phyloP scores from a whole-genome alignment of 30 jellyfish, hydroid and myxozoan species.

The Aurelia sp. region DNA sequence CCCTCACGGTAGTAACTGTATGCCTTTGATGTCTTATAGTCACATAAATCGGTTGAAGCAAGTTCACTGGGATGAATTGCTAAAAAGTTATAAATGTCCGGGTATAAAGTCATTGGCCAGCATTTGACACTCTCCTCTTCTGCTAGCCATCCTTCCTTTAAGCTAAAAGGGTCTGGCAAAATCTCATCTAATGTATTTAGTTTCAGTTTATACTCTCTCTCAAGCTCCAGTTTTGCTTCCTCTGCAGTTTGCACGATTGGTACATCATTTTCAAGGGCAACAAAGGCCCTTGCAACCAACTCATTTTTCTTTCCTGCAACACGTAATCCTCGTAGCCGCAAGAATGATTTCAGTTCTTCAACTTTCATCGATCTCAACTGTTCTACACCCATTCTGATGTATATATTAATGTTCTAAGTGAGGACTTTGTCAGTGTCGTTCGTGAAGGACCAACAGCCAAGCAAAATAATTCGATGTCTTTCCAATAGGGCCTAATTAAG shows the following conservation, averaged over 20 bases:
- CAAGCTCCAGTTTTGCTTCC: constrained; percentile 1
- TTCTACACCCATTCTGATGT: constrained; percentile 8
- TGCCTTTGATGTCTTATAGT: constrained; percentile 66
- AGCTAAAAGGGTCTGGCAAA: constrained; percentile 41
- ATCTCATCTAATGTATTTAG: background rate
- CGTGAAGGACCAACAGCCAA: background rate
- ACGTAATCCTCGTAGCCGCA: constrained; percentile 38
- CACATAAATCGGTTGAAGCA: constrained; percentile 14
- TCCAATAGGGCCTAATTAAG: background rate
- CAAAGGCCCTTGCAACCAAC: constrained; percentile 39
- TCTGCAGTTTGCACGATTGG: constrained; percentile 15
- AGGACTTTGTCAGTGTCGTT: background rate
- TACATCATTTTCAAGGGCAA: constrained; percentile 25
- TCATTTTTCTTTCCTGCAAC: constrained; percentile 36
- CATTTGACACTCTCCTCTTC: constrained; percentile 53
- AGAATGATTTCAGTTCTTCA: constrained; percentile 28
- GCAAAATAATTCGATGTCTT: background rate
- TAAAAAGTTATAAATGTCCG: constrained; percentile 49
- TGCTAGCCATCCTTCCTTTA: constrained; percentile 26
- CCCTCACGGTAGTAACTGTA: constrained; percentile 59
- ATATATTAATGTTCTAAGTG: background rate
- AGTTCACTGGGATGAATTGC: constrained; percentile 47
- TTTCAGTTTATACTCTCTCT: background rate
- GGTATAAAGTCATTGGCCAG: background rate
- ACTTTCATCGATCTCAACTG: constrained; percentile 13